Conservation (phyloP, 2,797 vertebrate genomes). For the Enteromius mattozi region DNA sequence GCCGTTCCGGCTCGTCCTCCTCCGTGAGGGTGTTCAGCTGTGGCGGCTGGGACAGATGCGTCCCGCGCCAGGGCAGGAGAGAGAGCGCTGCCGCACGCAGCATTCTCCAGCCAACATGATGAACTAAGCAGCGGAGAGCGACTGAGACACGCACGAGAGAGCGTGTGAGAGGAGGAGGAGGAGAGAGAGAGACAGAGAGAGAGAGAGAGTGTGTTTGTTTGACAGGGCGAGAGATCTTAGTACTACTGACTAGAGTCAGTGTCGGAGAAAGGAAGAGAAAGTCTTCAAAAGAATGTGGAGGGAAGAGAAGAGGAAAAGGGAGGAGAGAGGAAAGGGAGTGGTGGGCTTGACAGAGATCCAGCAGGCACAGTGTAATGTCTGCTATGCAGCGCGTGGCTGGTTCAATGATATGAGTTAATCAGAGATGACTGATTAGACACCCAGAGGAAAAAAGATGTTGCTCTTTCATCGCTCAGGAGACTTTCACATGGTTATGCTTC, state of each 20-base stretch:
- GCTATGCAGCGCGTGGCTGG: neutral
- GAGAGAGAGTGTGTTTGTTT: conserved; percentile 35
- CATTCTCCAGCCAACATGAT: conserved; percentile 70
- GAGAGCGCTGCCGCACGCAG: conserved; percentile 61
- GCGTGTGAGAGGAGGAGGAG: conserved; percentile 41
- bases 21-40: conserved; percentile 62
- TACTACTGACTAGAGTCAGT: conserved; percentile 59
- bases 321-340: conserved; percentile 57
- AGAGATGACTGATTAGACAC: conserved; percentile 4
- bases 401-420: neutral
- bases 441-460: neutral
- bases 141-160: conserved; percentile 54
- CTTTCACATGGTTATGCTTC: neutral
- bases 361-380: conserved; percentile 37
- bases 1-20: conserved; percentile 51
- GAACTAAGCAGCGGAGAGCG: conserved; percentile 58
- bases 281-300: conserved; percentile 50
- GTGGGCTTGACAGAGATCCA: conserved; percentile 62
- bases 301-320: conserved; percentile 65
- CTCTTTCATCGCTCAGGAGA: neutral
- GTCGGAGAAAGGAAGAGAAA: conserved; percentile 59
- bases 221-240: conserved; percentile 9
- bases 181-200: conserved; percentile 52
- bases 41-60: conserved; percentile 48
- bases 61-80: conserved; percentile 59